Evolutionary conservation across 2,888 invertebrate species (phyloP).

Genomic region (Idaea dimidiata): DNA sequence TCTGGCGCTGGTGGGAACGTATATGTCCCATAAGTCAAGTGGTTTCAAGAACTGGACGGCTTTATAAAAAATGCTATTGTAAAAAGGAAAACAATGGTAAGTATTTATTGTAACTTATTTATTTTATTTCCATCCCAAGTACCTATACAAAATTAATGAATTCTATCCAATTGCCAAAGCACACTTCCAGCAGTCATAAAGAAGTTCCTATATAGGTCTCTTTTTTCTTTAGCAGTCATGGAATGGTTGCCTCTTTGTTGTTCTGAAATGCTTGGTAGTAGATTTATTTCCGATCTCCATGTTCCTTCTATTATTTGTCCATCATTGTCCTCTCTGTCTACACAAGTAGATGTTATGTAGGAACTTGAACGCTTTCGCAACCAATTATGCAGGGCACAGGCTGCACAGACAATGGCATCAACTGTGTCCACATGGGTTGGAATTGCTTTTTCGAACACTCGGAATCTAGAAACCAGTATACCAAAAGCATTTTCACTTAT

Average conservation of each 20-base stretch:
- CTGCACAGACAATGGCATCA: slow-evolving; percentile 19
- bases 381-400: slow-evolving; percentile 26
- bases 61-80: slow-evolving; percentile 25
- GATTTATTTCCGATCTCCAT: slow-evolving; percentile 20
- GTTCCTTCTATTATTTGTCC: slow-evolving; percentile 17
- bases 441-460: slow-evolving; percentile 25
- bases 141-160: slow-evolving; percentile 16
- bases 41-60: slow-evolving; percentile 22
- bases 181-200: slow-evolving; percentile 20
- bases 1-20: slow-evolving; percentile 26
- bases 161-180: slow-evolving; percentile 14
- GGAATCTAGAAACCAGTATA: slow-evolving; percentile 14
- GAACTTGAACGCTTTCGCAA: slow-evolving; percentile 14
- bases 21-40: slow-evolving; percentile 23
- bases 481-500: slow-evolving; percentile 11
- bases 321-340: slow-evolving; percentile 18
- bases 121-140: slow-evolving; percentile 6
- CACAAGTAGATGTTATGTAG: slow-evolving; percentile 20
- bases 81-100: slow-evolving; percentile 23
- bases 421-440: slow-evolving; percentile 12
- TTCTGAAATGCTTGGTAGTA: slow-evolving; percentile 12
- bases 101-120: slow-evolving; percentile 13
- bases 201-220: slow-evolving; percentile 7
- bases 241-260: slow-evolving; percentile 8
- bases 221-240: slow-evolving; percentile 14